Evolutionary conservation across 2,113 vertebrate species (phyloP), one percentile per base, ranked within the genome.

Genomic region (Rhinogobius similis): DNA sequence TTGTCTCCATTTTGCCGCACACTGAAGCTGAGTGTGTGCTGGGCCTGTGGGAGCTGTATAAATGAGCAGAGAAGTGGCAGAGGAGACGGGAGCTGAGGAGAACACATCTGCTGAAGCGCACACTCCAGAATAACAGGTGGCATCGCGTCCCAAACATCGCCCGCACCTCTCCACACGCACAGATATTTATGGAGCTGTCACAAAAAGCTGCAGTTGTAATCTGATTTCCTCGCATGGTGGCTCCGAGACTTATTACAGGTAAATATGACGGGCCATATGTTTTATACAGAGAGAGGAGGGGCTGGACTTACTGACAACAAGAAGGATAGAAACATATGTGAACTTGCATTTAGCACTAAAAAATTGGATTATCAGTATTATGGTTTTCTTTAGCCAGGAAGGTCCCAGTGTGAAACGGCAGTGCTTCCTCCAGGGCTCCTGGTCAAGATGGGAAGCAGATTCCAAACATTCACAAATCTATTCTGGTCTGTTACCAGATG

Each of bases 101-200:
- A 68, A 73, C 67, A 79, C 75, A 79, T 84, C 77, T 84, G 82
- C 29, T 84, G 77, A 84, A 81, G 79, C 18, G 81, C 82, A 74
- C 50, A 81, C 27, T 48, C 72, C 73, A 79, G 53, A 62, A 16
- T 66, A 84, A 79, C 88, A 90, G 88, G 86, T 90, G 86, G 82
- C 77, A 77, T 63, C 70, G 70, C 72, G 62, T 58, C 52, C 78
- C 65, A 67, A 13, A 78, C 36, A 21, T 84, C 83, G 82, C 70
- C 82, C 73, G 67, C 65, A 78, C 71, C 84, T 89, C 20, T 61
- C 78, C 72, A 79, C 69, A 48, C 70, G 52, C 48, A 78, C 63
- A 84, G 85, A 87, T 87, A 85, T 89, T 86, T 79, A 88, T 89
- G 79, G 81, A 67, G 58, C 76, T 83, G 83, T 77, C 85, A 80